A percentile compares a stretch with the other conserved stretches of the same genome.
phyloP scores from a whole-genome alignment of 2,888 invertebrate species.

The Macrosiphum euphorbiae region DNA sequence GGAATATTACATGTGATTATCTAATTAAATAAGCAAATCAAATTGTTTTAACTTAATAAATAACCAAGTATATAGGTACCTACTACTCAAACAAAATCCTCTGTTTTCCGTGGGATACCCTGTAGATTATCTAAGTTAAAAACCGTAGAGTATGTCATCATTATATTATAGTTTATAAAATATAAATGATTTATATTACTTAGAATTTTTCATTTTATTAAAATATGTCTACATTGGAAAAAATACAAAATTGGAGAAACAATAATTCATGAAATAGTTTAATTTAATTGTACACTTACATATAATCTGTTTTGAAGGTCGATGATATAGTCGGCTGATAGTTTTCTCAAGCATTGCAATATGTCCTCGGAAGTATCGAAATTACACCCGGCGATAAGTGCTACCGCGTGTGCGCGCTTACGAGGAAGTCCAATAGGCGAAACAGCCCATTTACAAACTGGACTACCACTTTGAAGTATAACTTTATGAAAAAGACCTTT shows the following conservation, averaged over 20 bases:
- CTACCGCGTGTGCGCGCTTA: neutral
- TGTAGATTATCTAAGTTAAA: too few species aligned
- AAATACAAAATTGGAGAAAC: neutral
- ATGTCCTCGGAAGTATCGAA: slow-evolving; percentile 25
- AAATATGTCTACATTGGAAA: neutral
- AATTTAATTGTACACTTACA: slow-evolving; percentile 22
- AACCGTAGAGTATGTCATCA: too few species aligned
- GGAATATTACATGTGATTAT: too few species aligned
- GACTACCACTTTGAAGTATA: slow-evolving; percentile 80
- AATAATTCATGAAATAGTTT: neutral
- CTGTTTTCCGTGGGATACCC: too few species aligned
- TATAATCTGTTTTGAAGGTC: neutral
- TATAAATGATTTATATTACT: too few species aligned
- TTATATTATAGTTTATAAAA: too few species aligned
- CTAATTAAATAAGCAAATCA: too few species aligned
- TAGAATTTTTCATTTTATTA: too few species aligned
- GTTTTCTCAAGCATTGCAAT: slow-evolving; percentile 29
- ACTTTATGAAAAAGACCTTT: slow-evolving; percentile 74
- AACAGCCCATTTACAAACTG: slow-evolving; percentile 76
- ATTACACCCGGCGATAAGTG: slow-evolving; percentile 43
- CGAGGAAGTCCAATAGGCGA: slow-evolving; percentile 69
- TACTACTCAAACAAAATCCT: too few species aligned
- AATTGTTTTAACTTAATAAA: too few species aligned
- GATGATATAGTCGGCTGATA: slow-evolving; percentile 2
- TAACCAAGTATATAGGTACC: too few species aligned